phyloP scores from a whole-genome alignment of 2,888 invertebrate genomes.

The Eilema depressum region DNA sequence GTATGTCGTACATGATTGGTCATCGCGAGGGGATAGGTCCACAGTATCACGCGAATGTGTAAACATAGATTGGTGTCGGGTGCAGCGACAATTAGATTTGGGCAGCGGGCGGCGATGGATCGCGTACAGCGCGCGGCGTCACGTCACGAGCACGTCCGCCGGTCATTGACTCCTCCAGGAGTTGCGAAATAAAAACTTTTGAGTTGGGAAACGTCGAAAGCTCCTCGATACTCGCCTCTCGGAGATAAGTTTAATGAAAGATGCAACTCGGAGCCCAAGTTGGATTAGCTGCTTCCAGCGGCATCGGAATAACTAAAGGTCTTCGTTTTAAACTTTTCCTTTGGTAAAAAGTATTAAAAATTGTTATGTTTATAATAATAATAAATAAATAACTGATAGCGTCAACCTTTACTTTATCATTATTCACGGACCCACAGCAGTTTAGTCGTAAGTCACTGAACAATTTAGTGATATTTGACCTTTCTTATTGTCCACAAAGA shows the following conservation, averaged over 20 bases:
- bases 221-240: constrained; percentile 12
- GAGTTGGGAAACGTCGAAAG: constrained; percentile 29
- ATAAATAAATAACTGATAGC: neutral
- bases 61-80: constrained; percentile 22
- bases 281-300: constrained; percentile 17
- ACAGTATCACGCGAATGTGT: constrained; percentile 16
- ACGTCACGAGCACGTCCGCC: constrained; percentile 28
- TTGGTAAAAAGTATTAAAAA: neutral
- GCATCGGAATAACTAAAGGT: constrained; percentile 6
- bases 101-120: constrained; percentile 18
- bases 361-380: neutral
- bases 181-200: constrained; percentile 26
- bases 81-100: constrained; percentile 26
- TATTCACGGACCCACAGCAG: neutral
- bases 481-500: no score
- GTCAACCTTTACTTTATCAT: neutral
- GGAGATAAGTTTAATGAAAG: constrained; percentile 21
- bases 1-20: neutral
- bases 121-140: constrained; percentile 7
- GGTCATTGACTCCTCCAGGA: constrained; percentile 25
- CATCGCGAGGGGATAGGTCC: neutral
- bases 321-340: constrained; percentile 1
- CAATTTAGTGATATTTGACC: neutral
- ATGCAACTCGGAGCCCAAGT: constrained; percentile 12
- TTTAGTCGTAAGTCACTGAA: neutral